Evolutionary conservation across 1,140 invertebrate species (phyloP), one percentile per base, ranked within the genome.

Genomic region (Lasaia peninsularis): DNA sequence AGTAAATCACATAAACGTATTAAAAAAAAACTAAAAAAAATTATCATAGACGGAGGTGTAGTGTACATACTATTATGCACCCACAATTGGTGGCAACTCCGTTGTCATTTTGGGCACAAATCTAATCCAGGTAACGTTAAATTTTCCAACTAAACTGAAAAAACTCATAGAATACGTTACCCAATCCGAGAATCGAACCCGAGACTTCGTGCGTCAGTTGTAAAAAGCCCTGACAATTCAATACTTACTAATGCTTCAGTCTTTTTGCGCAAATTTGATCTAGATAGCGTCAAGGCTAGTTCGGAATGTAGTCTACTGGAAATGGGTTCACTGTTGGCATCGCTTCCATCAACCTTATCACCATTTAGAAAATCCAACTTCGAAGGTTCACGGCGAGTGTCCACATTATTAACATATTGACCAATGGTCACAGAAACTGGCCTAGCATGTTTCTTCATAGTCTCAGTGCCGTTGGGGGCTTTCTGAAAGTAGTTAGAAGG

Each of bases 221-320:
- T n/a, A n/a, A n/a, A n/a, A n/a, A n/a, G n/a, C n/a, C n/a, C n/a
- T n/a, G n/a, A n/a, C n/a, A n/a, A n/a, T n/a, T n/a, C n/a, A n/a
- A n/a, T 63, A 85, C 86, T 90, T 81, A 91, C 91, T 89, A 93
- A 91, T 69, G 91, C 90, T 80, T 93, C 92, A 80, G 92, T 93
- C 83, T 92, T 92, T 80, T 91, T 92, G 72, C 91, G 91, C 58
- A 94, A 87, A 86, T 94, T 94, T 8, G 94, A 94, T 79, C 94
- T 91, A 62, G 93, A 93, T 44, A 95, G 80, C 1, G 94, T 95
- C 44, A 94, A 91, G 16, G 90, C 92, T 56, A 95, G 81, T 88
- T 95, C 94, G 54, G 92, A 93, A 69, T 94, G 93, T 51, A 95
- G 80, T 75, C 91, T 90, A 63, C 91, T 92, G n/a, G 90, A 91